Conservation (phyloP, 2,888 invertebrate genomes). For the Drosophila siamana region DNA sequence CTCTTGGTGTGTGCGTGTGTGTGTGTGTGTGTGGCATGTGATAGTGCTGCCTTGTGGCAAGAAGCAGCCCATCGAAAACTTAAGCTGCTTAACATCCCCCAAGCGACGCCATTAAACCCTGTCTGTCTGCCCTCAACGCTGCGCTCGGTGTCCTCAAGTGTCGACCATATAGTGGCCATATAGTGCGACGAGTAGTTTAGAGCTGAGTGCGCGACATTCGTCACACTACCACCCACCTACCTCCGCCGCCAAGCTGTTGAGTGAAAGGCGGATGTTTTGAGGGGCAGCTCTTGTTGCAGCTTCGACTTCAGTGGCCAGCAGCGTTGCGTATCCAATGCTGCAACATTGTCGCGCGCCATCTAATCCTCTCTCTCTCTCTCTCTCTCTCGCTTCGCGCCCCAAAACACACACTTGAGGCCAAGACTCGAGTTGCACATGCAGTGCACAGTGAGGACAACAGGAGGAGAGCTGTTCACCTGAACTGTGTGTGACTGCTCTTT, state of each 20-base stretch:
- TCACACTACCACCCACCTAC: no score
- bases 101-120: not conserved
- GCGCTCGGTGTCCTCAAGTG: conserved; percentile 51
- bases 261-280: conserved; percentile 7
- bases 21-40: not conserved
- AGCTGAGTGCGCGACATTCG: conserved; percentile 61
- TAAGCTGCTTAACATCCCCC: conserved; percentile 42
- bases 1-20: not conserved
- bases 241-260: no score
- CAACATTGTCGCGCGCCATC: conserved; percentile 5
- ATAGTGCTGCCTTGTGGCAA: conserved; percentile 33
- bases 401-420: no score
- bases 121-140: not conserved
- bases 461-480: conserved; percentile 6
- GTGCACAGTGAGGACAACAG: no score
- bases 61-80: conserved; percentile 22
- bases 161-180: conserved; percentile 54
- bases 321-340: conserved; percentile 21
- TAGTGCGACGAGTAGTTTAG: not conserved
- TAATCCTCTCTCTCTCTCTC: no score
- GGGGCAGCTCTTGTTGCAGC: not conserved
- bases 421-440: no score
- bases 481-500: not conserved
- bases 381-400: no score
- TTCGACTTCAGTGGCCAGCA: conserved; percentile 2